These are phyloP conservation scores for Graphium colonna DNA, from an alignment of 2,888 invertebrate species.

Conservation along the genomic window DNA sequence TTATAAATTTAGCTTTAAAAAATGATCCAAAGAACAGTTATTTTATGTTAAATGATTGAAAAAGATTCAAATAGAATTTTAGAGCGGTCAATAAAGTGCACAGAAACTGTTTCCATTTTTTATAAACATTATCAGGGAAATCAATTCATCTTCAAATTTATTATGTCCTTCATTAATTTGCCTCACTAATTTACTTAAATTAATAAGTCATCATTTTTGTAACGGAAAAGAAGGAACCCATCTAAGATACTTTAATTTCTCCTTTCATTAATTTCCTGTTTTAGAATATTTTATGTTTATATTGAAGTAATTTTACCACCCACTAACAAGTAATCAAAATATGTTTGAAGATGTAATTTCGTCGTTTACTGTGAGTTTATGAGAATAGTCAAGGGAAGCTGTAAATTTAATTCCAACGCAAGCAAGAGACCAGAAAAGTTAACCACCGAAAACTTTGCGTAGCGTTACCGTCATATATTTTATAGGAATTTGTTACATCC, in stretches of 20 bases:
- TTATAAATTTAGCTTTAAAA: too few relatives aligned
- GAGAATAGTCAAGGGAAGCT: constrained; percentile 63
- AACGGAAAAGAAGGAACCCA: too few relatives aligned
- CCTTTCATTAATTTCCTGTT: too few relatives aligned
- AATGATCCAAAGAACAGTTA: neutral
- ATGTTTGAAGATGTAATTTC: too few relatives aligned
- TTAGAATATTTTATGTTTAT: too few relatives aligned
- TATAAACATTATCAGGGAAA: constrained; percentile 59
- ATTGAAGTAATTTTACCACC: too few relatives aligned
- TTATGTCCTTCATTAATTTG: too few relatives aligned
- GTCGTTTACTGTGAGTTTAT: constrained; percentile 64
- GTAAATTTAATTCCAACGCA: constrained; percentile 67
- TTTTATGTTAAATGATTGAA: constrained; percentile 4
- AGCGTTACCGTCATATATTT: constrained; percentile 36
- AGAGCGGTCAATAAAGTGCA: constrained; percentile 60
- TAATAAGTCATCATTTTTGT: too few relatives aligned
- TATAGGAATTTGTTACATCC: constrained; percentile 25
- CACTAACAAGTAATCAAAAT: too few relatives aligned
- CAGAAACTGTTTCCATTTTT: constrained; percentile 58
- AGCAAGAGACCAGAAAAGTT: constrained; percentile 68
- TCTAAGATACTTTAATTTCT: too few relatives aligned
- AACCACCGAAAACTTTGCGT: constrained; percentile 57
- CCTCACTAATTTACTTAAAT: too few relatives aligned
- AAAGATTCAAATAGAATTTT: neutral
- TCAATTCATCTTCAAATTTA: constrained; percentile 22